Percentiles rank a stretch among this genome's conserved stretches.
These are phyloP conservation scores for Patella caerulea DNA, from an alignment of 2,888 invertebrate species.

Conservation along the genomic window DNA sequence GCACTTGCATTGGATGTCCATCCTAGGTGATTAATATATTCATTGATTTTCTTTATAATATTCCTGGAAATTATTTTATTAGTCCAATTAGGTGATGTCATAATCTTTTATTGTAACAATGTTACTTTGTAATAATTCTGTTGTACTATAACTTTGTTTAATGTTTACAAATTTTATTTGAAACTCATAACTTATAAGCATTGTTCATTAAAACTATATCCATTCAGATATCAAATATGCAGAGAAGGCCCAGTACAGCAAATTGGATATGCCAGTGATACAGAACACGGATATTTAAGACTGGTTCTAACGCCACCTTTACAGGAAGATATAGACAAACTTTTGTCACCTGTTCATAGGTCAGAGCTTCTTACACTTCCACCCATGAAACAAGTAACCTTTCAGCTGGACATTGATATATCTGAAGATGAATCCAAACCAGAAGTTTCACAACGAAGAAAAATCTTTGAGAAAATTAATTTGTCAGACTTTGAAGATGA, in stretches of 20 bases:
- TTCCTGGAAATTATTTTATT: too few relatives aligned
- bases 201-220: too few relatives aligned
- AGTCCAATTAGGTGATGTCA: too few relatives aligned
- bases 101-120: too few relatives aligned
- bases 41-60: too few relatives aligned
- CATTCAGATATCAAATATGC: constrained; percentile 55
- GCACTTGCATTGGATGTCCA: not conserved
- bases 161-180: too few relatives aligned
- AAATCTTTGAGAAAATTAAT: not conserved
- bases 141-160: too few relatives aligned
- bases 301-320: constrained; percentile 41
- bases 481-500: not conserved
- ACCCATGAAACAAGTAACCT: not conserved
- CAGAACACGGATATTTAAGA: constrained; percentile 56
- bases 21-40: not conserved
- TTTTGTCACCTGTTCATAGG: not conserved
- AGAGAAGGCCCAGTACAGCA: constrained; percentile 62
- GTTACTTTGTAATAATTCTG: too few relatives aligned
- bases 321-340: not conserved
- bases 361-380: not conserved
- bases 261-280: constrained; percentile 64
- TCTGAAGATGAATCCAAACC: not conserved
- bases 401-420: not conserved
- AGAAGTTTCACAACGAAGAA: not conserved
- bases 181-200: too few relatives aligned